Evolutionary conservation across 2,888 invertebrate genomes (phyloP).

Genomic region (Taphrorychus bicolor): DNA sequence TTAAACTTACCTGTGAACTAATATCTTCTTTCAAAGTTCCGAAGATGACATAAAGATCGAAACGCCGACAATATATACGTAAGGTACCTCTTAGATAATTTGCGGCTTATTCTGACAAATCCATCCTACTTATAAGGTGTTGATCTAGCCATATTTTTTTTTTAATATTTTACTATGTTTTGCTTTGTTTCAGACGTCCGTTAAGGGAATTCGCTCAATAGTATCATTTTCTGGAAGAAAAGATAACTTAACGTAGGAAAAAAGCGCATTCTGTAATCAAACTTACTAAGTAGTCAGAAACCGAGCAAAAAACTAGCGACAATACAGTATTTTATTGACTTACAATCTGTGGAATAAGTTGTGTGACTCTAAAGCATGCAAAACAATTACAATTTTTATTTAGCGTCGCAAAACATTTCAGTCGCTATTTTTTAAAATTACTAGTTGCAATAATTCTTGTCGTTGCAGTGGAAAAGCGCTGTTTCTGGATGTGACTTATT

Average conservation of each 20-base stretch:
- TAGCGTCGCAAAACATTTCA: background rate
- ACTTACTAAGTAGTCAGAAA: slow-evolving; percentile 47
- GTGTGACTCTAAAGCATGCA: background rate
- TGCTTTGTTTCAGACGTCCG: slow-evolving; percentile 76
- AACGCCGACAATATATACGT: too few species aligned
- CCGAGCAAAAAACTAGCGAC: background rate
- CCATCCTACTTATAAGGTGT: too few species aligned
- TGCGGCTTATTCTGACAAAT: too few species aligned
- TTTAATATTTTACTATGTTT: slow-evolving; percentile 23
- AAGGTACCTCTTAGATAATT: too few species aligned
- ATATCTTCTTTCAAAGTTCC: too few species aligned
- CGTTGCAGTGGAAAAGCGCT: background rate
- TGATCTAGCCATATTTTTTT: too few species aligned
- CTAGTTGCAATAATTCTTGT: background rate
- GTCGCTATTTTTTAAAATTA: background rate
- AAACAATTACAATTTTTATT: background rate
- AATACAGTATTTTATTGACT: background rate
- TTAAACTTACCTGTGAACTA: too few species aligned
- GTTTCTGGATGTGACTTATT: too few species aligned
- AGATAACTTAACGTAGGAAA: slow-evolving; percentile 64
- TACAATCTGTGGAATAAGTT: background rate
- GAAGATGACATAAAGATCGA: too few species aligned
- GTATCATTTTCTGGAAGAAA: slow-evolving; percentile 80
- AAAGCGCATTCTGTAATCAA: slow-evolving; percentile 44
- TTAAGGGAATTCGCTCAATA: slow-evolving; percentile 85